Base-by-base conservation (phyloP, 2,797 vertebrate genomes). In the Crenichthys baileyi region DNA sequence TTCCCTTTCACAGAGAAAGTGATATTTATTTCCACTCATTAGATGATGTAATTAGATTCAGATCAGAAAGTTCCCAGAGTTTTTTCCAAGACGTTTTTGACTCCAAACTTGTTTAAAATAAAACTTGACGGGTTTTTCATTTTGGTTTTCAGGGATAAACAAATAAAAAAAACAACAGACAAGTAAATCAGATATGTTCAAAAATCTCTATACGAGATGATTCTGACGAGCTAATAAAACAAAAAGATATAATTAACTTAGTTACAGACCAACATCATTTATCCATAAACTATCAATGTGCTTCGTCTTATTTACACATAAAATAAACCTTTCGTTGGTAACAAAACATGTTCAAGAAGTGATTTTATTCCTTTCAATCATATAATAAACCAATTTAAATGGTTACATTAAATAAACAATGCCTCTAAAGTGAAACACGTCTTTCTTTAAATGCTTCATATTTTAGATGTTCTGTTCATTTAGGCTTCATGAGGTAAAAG, bases 1-100 rank as follows among this genome's bases (percentile, higher is more conserved):
- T 88, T 89, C 88, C 92, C 26, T 29, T 78, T 0, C 31, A 79
- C 70, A 41, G 26, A 83, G 20, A 48, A 39, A 41, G 1, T 22
- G 31, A 4, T 36, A 24, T 18, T 63, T 41, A 53, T 70, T 31
- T 60, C 20, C 13, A 70, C 24, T 48, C 12, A 16, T 46, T 7
- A 70, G n/a, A 26, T 13, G 13, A 70, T 70, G 48, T 70, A 3
- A 46, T 70, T n/a, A 46, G 67, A 46, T 46, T 70, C 67, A 70
- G 39, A 44, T 44, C 36, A 15, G 18, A 20, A 18, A 4, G 11
- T 46, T 46, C 44, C 44, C 44, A 46, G 31, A 65, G 63, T 22
- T 68, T 46, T 6, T 68, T 70, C 44, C 2, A 16, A 46, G 5
- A 70, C 3, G 22, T 29, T 24, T 22, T 24, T 24, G 20, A 55